Percentiles rank a stretch among this genome's conserved stretches.
phyloP scores from a whole-genome alignment of 2,797 vertebrate species.

The Melanogrammus aeglefinus region DNA sequence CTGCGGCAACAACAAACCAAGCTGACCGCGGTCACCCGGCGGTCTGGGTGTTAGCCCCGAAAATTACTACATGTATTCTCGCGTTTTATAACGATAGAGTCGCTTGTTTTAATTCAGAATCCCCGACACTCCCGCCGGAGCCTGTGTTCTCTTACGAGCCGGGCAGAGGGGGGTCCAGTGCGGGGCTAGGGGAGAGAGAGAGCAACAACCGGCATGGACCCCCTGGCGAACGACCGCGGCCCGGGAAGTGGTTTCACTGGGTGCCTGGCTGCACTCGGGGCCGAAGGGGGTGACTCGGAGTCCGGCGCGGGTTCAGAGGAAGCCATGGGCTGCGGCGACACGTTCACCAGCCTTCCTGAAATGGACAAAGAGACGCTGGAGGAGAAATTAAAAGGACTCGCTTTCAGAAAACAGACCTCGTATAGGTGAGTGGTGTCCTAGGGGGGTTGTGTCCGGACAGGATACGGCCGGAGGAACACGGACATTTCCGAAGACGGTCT shows the following conservation, averaged over 20 bases:
- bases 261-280: slow-evolving; percentile 63
- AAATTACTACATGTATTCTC: not conserved
- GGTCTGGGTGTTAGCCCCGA: too few species aligned
- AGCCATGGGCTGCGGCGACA: slow-evolving; percentile 66
- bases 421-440: slow-evolving; percentile 81
- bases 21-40: not conserved
- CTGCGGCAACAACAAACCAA: slow-evolving; percentile 13
- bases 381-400: slow-evolving; percentile 88
- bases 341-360: slow-evolving; percentile 71
- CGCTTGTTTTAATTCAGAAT: not conserved
- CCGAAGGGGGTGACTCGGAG: slow-evolving; percentile 72
- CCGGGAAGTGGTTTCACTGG: slow-evolving; percentile 53
- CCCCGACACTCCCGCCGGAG: slow-evolving; percentile 26
- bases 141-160: slow-evolving; percentile 24
- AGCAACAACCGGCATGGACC: slow-evolving; percentile 71
- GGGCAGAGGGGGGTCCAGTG: slow-evolving; percentile 51
- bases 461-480: slow-evolving; percentile 18
- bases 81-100: slow-evolving; percentile 9
- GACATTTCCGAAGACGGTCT: not conserved
- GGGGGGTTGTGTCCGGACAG: slow-evolving; percentile 43
- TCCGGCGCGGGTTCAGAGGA: slow-evolving; percentile 69
- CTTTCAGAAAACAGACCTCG: slow-evolving; percentile 95
- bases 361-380: slow-evolving; percentile 85
- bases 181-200: slow-evolving; percentile 12
- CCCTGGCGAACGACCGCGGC: slow-evolving; percentile 62